A percentile compares a stretch with the other conserved stretches of the same genome.
Evolutionary conservation across 1,140 invertebrate species (phyloP).

Genomic region (Drosophila serrata): DNA sequence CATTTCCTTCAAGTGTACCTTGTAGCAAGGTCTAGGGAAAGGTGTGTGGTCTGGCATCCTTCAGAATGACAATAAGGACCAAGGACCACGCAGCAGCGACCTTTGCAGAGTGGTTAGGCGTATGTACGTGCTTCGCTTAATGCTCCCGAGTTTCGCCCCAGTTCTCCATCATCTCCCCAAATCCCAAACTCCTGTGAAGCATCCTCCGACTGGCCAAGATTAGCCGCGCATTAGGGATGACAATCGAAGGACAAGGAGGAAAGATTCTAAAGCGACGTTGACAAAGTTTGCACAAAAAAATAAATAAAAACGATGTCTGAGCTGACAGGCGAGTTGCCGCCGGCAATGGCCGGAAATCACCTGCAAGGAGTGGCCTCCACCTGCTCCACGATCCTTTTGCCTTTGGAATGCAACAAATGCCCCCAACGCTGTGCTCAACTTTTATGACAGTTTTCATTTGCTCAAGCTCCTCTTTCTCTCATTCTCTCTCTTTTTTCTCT

Average conservation of each 20-base stretch:
- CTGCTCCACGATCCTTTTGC: not conserved
- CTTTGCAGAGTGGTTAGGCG: conserved; percentile 35
- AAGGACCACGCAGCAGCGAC: conserved; percentile 27
- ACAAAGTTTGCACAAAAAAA: conserved; percentile 59
- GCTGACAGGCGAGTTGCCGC: conserved; percentile 55
- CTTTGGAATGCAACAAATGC: conserved; percentile 51
- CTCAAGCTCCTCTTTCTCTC: not conserved
- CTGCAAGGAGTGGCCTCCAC: conserved; percentile 42
- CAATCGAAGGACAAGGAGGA: conserved; percentile 34
- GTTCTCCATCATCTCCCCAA: not conserved
- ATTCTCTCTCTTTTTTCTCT: not conserved
- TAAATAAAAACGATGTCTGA: conserved; percentile 34
- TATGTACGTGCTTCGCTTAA: conserved; percentile 71
- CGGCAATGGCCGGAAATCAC: conserved; percentile 62
- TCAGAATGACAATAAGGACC: conserved; percentile 57
- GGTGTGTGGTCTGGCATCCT: conserved; percentile 5
- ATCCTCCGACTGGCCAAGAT: conserved; percentile 35
- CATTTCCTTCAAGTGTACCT: conserved; percentile 1
- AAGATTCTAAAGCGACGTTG: conserved; percentile 34
- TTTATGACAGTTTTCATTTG: conserved; percentile 67
- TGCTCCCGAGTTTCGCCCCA: not conserved
- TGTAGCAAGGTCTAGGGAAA: not conserved
- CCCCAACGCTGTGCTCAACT: conserved; percentile 42
- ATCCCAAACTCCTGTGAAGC: conserved; percentile 1
- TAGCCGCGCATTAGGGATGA: conserved; percentile 33